These are phyloP conservation scores for Oligia strigilis DNA, from an alignment of 2,888 invertebrate species.

Conservation along the genomic window DNA sequence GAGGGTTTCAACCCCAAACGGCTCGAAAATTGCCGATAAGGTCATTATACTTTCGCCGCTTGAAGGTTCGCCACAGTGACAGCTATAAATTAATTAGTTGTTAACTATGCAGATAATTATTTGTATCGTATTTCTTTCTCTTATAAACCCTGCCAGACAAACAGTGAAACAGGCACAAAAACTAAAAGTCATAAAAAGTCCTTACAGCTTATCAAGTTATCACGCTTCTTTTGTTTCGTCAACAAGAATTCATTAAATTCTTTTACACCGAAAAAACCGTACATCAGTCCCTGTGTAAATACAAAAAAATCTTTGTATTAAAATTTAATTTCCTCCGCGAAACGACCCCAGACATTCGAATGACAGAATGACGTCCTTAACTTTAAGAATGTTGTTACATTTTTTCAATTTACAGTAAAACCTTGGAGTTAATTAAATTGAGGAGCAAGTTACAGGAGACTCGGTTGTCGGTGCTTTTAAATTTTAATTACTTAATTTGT, in stretches of 20 bases:
- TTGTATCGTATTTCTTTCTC: not conserved
- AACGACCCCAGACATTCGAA: slow-evolving; percentile 48
- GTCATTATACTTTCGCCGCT: too few species aligned
- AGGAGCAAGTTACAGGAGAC: slow-evolving; percentile 50
- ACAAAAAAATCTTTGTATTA: slow-evolving; percentile 52
- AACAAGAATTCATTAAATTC: slow-evolving; percentile 1
- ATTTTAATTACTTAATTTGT: not conserved
- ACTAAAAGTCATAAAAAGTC: slow-evolving; percentile 1
- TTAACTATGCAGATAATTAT: too few species aligned
- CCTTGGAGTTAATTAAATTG: slow-evolving; percentile 69
- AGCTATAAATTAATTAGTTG: too few species aligned
- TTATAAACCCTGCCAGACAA: not conserved
- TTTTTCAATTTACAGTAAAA: slow-evolving; percentile 80
- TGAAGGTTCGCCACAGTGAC: too few species aligned
- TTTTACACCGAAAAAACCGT: slow-evolving; percentile 6
- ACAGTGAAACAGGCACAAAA: not conserved
- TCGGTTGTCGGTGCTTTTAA: slow-evolving; percentile 5
- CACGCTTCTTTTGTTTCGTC: slow-evolving; percentile 13
- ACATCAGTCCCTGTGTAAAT: slow-evolving; percentile 21
- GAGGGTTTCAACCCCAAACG: too few species aligned
- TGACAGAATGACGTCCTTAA: slow-evolving; percentile 49
- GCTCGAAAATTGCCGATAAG: too few species aligned
- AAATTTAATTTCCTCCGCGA: slow-evolving; percentile 70
- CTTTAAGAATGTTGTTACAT: slow-evolving; percentile 59
- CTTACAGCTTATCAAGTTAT: slow-evolving; percentile 3